Evolutionary conservation across 2,797 vertebrate species (phyloP).

Genomic region (Microctenopoma steveboyesi): DNA sequence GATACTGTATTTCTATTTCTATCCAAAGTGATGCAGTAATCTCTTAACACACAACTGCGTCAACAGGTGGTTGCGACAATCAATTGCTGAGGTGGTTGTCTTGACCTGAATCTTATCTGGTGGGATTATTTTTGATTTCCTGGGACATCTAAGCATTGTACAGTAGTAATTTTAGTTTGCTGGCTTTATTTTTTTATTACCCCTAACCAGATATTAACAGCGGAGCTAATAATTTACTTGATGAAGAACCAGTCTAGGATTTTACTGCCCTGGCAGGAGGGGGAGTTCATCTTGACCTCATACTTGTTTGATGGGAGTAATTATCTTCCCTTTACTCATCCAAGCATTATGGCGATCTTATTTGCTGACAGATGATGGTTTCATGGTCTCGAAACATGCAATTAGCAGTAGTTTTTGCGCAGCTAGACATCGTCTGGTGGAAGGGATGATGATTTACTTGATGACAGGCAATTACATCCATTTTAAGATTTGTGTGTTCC

Average conservation of each 20-base stretch:
- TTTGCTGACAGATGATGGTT: not conserved
- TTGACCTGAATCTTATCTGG: not conserved
- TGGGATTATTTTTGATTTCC: not conserved
- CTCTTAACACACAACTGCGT: too few species aligned
- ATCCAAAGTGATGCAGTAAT: too few species aligned
- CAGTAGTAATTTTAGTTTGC: not conserved
- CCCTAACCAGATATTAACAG: not conserved
- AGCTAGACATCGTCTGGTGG: not conserved
- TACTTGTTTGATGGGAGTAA: not conserved
- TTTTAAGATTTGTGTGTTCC: not conserved
- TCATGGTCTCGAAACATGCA: not conserved
- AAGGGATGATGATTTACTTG: constrained; percentile 4
- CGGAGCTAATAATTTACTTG: constrained; percentile 10
- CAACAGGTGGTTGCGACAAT: too few species aligned
- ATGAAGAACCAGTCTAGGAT: not conserved
- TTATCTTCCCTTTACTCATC: not conserved
- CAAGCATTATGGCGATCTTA: not conserved
- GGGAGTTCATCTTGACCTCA: not conserved
- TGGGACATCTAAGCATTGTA: not conserved
- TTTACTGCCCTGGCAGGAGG: not conserved
- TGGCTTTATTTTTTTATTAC: not conserved
- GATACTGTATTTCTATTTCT: too few species aligned
- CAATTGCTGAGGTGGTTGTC: not conserved
- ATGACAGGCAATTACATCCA: not conserved
- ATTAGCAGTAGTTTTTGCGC: constrained; percentile 18